Conservation (phyloP, 1,140 invertebrate species). For the Drosophila parvula region DNA sequence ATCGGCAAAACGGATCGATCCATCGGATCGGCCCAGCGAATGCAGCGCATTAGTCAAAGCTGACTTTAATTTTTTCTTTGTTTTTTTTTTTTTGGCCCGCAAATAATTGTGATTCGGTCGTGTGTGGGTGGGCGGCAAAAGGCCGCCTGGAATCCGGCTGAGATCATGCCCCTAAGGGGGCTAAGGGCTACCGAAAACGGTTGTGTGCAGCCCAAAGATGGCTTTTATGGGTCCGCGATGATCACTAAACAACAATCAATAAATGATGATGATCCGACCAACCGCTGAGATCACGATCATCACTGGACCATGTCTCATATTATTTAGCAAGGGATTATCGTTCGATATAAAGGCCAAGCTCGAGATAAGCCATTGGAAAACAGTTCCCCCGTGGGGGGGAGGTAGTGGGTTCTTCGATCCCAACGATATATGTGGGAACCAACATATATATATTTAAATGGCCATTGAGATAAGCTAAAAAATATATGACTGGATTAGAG, state of each 20-base stretch:
- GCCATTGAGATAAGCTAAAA: constrained; percentile 16
- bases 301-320: not conserved
- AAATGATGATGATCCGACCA: constrained; percentile 5
- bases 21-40: constrained; percentile 6
- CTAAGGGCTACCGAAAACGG: constrained; percentile 25
- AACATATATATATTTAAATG: constrained; percentile 24
- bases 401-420: not conserved
- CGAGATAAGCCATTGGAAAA: not conserved
- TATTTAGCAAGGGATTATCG: not conserved
- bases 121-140: constrained; percentile 18
- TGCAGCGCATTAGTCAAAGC: constrained; percentile 41
- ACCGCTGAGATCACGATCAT: not conserved
- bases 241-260: constrained; percentile 1
- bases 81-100: constrained; percentile 15
- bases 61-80: constrained; percentile 22
- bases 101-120: constrained; percentile 24
- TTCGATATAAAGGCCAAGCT: not conserved
- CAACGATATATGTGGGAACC: constrained; percentile 10
- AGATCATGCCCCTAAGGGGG: constrained; percentile 30
- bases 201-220: not conserved
- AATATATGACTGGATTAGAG: constrained; percentile 19
- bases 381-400: not conserved
- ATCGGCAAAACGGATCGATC: constrained; percentile 17
- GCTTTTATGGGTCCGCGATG: not conserved
- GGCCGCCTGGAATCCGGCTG: constrained; percentile 19